These are phyloP conservation scores for Malacosoma neustria DNA, from an alignment of 2,888 invertebrate genomes.

Conservation along the genomic window DNA sequence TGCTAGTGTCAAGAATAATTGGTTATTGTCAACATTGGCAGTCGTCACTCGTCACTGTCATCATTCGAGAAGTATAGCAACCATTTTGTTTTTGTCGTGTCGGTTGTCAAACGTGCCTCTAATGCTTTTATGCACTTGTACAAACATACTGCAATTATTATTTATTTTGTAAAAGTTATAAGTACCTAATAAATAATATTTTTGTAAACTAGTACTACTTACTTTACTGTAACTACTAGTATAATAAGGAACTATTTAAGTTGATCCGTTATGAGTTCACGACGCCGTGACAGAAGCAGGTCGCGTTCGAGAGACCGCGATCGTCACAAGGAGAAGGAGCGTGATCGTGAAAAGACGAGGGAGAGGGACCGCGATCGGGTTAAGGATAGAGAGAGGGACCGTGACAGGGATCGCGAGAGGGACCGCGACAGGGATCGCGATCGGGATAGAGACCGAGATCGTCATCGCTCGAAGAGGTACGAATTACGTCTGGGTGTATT, in stretches of 20 bases:
- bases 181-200: no score
- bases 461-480: constrained; percentile 64
- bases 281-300: constrained; percentile 68
- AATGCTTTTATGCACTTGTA: no score
- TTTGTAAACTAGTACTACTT: no score
- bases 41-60: no score
- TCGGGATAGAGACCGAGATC: constrained; percentile 36
- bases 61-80: no score
- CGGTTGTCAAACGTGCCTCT: not conserved
- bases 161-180: no score
- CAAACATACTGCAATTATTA: no score
- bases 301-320: constrained; percentile 53
- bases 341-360: constrained; percentile 40
- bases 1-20: no score
- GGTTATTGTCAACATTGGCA: no score
- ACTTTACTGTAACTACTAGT: no score
- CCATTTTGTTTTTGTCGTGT: constrained; percentile 8
- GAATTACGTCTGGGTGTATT: no score
- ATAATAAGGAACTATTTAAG: no score
- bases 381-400: constrained; percentile 28
- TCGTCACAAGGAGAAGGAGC: constrained; percentile 37
- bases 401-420: constrained; percentile 37
- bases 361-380: constrained; percentile 46
- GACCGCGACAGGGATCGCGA: constrained; percentile 54
- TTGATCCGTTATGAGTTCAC: constrained; percentile 71